Percentiles rank a stretch among this genome's conserved stretches.
phyloP scores from a whole-genome alignment of 2,888 invertebrate species.

The Epistrophella euchroma region DNA sequence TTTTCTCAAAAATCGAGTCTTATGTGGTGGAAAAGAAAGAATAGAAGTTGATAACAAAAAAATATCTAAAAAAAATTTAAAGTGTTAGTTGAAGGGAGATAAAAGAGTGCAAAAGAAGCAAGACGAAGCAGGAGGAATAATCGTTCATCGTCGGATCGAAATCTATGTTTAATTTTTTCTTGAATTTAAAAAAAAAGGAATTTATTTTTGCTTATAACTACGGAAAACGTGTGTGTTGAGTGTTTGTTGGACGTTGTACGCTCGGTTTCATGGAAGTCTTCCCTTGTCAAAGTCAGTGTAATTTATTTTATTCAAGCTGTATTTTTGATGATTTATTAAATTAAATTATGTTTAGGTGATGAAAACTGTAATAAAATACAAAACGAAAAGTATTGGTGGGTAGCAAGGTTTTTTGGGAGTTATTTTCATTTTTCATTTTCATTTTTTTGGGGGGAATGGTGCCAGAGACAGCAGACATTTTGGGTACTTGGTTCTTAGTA shows the following conservation, averaged over 20 bases:
- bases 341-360: conserved; percentile 51
- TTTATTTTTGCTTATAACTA: conserved; percentile 31
- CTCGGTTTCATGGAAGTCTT: conserved; percentile 75
- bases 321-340: neutral
- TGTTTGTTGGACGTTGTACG: conserved; percentile 39
- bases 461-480: conserved; percentile 71
- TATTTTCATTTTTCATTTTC: conserved; percentile 20
- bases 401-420: neutral
- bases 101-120: conserved; percentile 28
- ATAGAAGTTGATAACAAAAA: conserved; percentile 42
- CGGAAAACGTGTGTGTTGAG: conserved; percentile 51
- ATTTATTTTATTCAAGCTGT: conserved; percentile 53
- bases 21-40: conserved; percentile 18
- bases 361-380: conserved; percentile 8
- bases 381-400: neutral
- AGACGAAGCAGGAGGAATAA: conserved; percentile 46
- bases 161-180: conserved; percentile 45
- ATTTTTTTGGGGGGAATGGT: conserved; percentile 47
- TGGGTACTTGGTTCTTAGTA: conserved; percentile 59
- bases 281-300: conserved; percentile 72
- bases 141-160: conserved; percentile 29
- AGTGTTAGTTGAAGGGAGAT: conserved; percentile 55
- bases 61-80: conserved; percentile 37
- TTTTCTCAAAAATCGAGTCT: neutral
- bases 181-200: conserved; percentile 22